phyloP scores from a whole-genome alignment of 2,888 invertebrate genomes.

The Apamea sordens region DNA sequence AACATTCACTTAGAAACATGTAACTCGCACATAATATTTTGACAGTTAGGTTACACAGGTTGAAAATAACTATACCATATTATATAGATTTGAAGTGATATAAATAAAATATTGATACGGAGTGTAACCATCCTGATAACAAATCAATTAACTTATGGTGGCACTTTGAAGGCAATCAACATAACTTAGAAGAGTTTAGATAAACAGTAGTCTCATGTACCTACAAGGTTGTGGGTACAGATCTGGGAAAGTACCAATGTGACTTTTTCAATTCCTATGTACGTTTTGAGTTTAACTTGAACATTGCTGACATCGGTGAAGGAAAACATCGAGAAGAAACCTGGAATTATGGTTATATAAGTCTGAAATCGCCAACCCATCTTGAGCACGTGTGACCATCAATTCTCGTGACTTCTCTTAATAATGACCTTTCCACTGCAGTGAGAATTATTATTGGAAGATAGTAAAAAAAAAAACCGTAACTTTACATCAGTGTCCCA shows the following conservation, averaged over 20 bases:
- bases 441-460: neutral
- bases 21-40: slow-evolving; percentile 1
- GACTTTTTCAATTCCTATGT: neutral
- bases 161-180: neutral
- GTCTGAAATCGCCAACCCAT: neutral
- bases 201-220: neutral
- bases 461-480: neutral
- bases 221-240: neutral
- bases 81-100: neutral
- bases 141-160: neutral
- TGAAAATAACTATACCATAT: neutral
- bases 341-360: neutral
- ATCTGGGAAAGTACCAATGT: neutral
- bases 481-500: neutral
- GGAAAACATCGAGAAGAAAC: neutral
- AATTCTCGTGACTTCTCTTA: too few species aligned
- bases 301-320: too few species aligned
- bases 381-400: neutral
- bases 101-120: neutral
- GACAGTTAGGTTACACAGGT: neutral
- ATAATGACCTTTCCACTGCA: neutral
- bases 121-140: neutral
- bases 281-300: neutral
- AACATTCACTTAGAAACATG: slow-evolving; percentile 1
- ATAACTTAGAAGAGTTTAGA: neutral